These are phyloP conservation scores for Alectoris magna DNA, from an alignment of 2,797 vertebrate species.

Conservation along the genomic window DNA sequence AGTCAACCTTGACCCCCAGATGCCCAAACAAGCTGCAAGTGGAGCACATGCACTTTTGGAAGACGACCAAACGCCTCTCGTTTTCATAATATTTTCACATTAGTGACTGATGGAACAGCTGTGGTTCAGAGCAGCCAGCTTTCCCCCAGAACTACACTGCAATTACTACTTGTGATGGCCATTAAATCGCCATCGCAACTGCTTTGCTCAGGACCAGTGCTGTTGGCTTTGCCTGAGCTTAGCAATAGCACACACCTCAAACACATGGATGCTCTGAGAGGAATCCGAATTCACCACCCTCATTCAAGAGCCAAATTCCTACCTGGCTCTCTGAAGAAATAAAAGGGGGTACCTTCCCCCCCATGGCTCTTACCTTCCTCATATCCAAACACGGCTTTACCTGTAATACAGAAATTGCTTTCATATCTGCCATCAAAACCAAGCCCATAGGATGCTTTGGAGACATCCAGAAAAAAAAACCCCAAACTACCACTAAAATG, in stretches of 20 bases:
- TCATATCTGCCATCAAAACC: conserved; percentile 3
- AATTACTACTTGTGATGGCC: background rate
- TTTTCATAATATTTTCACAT: conserved; percentile 3
- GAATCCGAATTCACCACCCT: background rate
- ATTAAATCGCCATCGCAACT: background rate
- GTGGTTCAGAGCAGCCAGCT: background rate
- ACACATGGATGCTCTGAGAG: background rate
- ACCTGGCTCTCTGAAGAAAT: background rate
- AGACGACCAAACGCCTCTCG: background rate
- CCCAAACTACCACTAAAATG: background rate
- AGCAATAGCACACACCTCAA: background rate
- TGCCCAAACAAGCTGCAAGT: conserved; percentile 12
- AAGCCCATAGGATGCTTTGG: background rate
- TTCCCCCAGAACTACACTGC: background rate
- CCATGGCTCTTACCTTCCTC: background rate
- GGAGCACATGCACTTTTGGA: background rate
- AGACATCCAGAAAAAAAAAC: background rate
- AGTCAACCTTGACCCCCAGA: conserved; percentile 29
- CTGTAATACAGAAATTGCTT: background rate
- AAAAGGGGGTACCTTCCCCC: background rate
- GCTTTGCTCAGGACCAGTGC: background rate
- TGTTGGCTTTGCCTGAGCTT: background rate
- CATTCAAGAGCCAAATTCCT: background rate
- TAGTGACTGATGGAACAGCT: background rate
- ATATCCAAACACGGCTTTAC: background rate